Evolutionary conservation across 1,140 invertebrate genomes (phyloP).

Genomic region (Drosophila triauraria): DNA sequence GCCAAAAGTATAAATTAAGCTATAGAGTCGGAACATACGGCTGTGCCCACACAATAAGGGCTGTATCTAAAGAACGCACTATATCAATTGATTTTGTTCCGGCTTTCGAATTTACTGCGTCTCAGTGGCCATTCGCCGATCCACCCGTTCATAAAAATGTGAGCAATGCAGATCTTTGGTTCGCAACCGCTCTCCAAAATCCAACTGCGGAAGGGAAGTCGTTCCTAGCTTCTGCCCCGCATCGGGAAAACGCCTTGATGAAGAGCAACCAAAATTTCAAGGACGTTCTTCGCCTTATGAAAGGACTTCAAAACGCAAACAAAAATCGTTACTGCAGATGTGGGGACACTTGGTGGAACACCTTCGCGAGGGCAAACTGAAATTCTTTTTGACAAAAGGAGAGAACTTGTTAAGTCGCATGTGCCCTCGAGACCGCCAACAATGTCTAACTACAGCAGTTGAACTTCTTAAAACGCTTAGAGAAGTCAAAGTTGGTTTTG

Average conservation of each 20-base stretch:
- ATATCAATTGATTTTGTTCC: conserved; percentile 30
- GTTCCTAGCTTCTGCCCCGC: conserved; percentile 19
- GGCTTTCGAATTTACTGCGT: not conserved
- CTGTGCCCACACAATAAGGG: conserved; percentile 36
- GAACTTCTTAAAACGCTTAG: not conserved
- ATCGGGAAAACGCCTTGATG: conserved; percentile 40
- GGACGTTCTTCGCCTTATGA: conserved; percentile 40
- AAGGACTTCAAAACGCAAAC: conserved; percentile 30
- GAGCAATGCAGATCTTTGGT: not conserved
- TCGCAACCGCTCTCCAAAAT: conserved; percentile 24
- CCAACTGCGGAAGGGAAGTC: not conserved
- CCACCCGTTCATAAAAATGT: not conserved
- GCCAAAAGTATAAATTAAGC: not conserved
- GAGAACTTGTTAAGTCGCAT: conserved; percentile 24
- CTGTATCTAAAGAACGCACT: not conserved
- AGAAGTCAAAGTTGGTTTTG: not conserved
- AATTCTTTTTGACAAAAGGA: conserved; percentile 1
- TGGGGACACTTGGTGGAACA: conserved; percentile 11
- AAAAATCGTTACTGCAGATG: not conserved
- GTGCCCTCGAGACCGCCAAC: fast-evolving
- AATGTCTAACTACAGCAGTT: not conserved
- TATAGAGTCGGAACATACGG: conserved; percentile 2
- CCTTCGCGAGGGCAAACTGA: not conserved
- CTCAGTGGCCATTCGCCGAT: conserved; percentile 11
- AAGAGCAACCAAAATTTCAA: conserved; percentile 27